Percentiles rank a stretch among this genome's conserved stretches.
Evolutionary conservation across 2,113 vertebrate genomes (phyloP).

Genomic region (Syngnathus scovelli): DNA sequence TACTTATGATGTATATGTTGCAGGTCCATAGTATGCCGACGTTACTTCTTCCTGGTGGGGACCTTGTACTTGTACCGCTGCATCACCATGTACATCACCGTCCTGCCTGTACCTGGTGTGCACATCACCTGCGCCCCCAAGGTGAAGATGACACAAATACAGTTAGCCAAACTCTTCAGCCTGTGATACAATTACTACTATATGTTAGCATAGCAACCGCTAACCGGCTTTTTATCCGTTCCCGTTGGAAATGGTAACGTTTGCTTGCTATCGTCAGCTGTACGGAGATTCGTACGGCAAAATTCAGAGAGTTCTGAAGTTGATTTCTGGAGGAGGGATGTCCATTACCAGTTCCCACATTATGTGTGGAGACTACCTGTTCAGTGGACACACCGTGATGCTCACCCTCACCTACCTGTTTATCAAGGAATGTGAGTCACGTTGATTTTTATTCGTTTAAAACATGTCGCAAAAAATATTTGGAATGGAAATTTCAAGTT

Average conservation of each 20-base stretch:
- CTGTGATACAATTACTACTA: too few relatives aligned
- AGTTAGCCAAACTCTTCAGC: too few relatives aligned
- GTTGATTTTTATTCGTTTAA: too few relatives aligned
- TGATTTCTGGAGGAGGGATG: constrained; percentile 90
- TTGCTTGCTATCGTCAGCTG: constrained; percentile 66
- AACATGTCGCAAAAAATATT: too few relatives aligned
- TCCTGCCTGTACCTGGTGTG: constrained; percentile 90
- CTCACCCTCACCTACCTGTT: constrained; percentile 93
- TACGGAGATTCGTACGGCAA: constrained; percentile 91
- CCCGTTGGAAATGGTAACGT: too few relatives aligned
- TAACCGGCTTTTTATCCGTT: too few relatives aligned
- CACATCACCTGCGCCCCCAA: constrained; percentile 96
- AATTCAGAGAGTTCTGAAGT: constrained; percentile 81
- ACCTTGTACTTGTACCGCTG: constrained; percentile 95
- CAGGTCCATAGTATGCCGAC: constrained; percentile 87
- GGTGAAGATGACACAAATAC: constrained; percentile 58
- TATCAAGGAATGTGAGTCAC: constrained; percentile 95
- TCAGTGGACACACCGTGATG: constrained; percentile 93
- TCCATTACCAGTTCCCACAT: constrained; percentile 93
- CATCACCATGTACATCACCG: constrained; percentile 95
- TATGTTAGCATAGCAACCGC: too few relatives aligned
- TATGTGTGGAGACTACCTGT: constrained; percentile 94
- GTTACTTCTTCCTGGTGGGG: constrained; percentile 94
- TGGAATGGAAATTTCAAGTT: too few relatives aligned
- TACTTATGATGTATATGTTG: constrained; percentile 17